Evolutionary conservation across 2,797 vertebrate species (phyloP), one percentile per base, ranked within the genome.

Genomic region (Columba guinea): DNA sequence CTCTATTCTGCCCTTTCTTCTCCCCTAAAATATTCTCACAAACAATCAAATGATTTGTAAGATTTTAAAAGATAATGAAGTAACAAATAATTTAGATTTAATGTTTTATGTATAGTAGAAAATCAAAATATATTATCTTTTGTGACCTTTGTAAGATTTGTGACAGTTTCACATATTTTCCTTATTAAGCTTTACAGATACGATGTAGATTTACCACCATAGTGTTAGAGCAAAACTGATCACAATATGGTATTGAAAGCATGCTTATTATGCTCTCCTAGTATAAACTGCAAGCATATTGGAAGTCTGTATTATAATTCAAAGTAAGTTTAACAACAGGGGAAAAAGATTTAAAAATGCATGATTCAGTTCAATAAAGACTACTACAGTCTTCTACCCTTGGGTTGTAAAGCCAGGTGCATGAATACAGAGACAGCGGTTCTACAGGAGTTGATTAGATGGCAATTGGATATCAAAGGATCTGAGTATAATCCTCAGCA

Each of bases 401-500:
- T 65, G 9, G 13, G 6, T 21, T 89, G 37, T 46, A 87, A 51
- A 85, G 79, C 69, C 44, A 67, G 48, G 22, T 79, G 35, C 24
- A 13, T 52, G 63, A 89, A 63, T 59, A 69, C 24, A 63, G 41
- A 91, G 34, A 84, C 2, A 80, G 13, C 26, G 83, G 48, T 71
- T 92, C 60, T 87, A 56, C 44, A 64, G 0, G 5, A 39, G 48
- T 34, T 84, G 48, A 55, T 95, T 93, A 89, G 55, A 76, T 39
- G 87, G 37, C n/a, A 65, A 28, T 52, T 82, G 51, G 44, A 1
- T 92, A 83, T 80, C 59, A 89, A 95, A 91, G 67, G 44, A 87
- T 89, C 48, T 70, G 59, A 89, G 46, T 27, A 76, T 84, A 96
- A 92, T 92, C 70, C 75, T 76, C 59, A 76, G 21, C 44, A 90